A percentile compares a stretch with the other conserved stretches of the same genome.
Evolutionary conservation across 2,888 invertebrate species (phyloP).

Genomic region (Crepidodera aurea): DNA sequence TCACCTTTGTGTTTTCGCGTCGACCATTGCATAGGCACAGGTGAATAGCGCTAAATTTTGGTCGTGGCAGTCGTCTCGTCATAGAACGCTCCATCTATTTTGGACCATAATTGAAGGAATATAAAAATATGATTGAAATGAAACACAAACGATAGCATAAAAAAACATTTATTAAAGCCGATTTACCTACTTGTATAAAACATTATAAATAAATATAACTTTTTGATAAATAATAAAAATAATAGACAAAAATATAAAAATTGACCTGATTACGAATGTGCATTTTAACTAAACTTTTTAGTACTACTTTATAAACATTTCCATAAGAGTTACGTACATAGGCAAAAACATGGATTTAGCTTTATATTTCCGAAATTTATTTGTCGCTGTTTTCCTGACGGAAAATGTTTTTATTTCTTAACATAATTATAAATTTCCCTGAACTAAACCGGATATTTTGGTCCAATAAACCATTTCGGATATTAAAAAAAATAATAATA

Average conservation of each 20-base stretch:
- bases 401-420: background rate
- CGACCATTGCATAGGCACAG: too few species aligned
- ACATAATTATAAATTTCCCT: background rate
- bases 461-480: background rate
- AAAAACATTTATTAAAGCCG: conserved; percentile 21
- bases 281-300: background rate
- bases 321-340: background rate
- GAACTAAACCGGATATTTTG: background rate
- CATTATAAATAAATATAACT: conserved; percentile 31
- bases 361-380: background rate
- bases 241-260: conserved; percentile 8
- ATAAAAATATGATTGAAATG: too few species aligned
- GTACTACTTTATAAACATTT: background rate
- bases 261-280: background rate
- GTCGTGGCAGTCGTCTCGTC: too few species aligned
- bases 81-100: too few species aligned
- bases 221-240: conserved; percentile 29
- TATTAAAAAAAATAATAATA: background rate
- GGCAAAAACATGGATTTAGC: background rate
- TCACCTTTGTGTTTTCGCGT: too few species aligned
- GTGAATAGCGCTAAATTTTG: too few species aligned
- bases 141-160: background rate
- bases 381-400: background rate
- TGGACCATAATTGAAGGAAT: too few species aligned
- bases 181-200: conserved; percentile 30